These are phyloP conservation scores for Brachionus paranguensis DNA, from an alignment of 1,140 invertebrate species.

Conservation along the genomic window DNA sequence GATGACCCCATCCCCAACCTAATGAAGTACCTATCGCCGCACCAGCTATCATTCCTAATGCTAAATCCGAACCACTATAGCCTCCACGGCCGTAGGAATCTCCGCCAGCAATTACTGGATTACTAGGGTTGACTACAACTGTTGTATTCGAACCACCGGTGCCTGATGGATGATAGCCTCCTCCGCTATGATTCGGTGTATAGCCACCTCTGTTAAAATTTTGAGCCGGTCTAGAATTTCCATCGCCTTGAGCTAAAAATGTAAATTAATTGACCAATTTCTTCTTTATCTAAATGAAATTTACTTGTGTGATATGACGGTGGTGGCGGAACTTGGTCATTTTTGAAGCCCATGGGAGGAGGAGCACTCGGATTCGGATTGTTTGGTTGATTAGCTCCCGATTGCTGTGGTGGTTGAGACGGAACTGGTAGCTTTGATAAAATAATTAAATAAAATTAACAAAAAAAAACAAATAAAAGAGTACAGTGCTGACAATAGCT, in stretches of 20 bases:
- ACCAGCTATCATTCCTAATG: conserved; percentile 20
- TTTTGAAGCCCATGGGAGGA: background rate
- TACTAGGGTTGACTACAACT: conserved; percentile 24
- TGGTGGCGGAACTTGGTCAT: background rate
- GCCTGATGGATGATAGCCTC: background rate
- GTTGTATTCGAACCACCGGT: background rate
- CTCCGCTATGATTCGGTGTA: background rate
- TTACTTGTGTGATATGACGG: conserved; percentile 13
- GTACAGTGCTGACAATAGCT: conserved; percentile 31
- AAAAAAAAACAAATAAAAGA: background rate
- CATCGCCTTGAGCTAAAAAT: background rate
- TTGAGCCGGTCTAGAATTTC: background rate
- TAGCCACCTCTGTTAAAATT: background rate
- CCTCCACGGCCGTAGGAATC: background rate
- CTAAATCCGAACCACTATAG: background rate
- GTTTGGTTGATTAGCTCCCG: background rate
- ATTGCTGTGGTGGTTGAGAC: background rate
- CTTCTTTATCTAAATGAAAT: background rate
- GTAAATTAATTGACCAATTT: background rate
- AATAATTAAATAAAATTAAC: background rate
- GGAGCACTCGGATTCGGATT: background rate
- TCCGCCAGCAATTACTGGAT: background rate
- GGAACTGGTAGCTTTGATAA: conserved; percentile 1
- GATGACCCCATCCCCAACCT: conserved; percentile 22
- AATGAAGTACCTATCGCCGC: conserved; percentile 15